Conservation (phyloP, 2,888 invertebrate genomes). For the Thumatha senex region DNA sequence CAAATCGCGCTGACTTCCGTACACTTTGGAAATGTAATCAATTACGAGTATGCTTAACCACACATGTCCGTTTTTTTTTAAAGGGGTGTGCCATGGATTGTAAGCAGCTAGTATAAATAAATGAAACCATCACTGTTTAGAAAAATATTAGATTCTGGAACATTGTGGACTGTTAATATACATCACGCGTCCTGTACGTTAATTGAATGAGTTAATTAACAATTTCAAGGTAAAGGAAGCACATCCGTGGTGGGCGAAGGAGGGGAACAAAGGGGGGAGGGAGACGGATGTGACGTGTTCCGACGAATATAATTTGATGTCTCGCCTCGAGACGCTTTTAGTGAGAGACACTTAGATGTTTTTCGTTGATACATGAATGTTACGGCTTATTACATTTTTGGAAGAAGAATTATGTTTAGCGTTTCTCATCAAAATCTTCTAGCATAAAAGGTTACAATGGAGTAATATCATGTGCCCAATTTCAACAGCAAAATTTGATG, state of each 20-base stretch:
- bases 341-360: background rate
- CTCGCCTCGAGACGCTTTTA: slow-evolving; percentile 16
- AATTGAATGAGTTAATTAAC: slow-evolving; percentile 61
- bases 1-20: no score
- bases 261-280: slow-evolving; percentile 32
- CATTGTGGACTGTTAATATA: slow-evolving; percentile 16
- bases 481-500: background rate
- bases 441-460: no score
- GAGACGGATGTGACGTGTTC: slow-evolving; percentile 50
- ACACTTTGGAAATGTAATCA: no score
- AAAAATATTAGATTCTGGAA: background rate
- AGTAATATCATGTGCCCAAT: no score
- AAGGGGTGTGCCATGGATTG: no score
- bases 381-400: background rate
- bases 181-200: slow-evolving; percentile 36
- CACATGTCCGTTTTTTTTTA: no score
- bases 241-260: slow-evolving; percentile 39
- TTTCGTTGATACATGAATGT: background rate
- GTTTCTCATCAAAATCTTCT: no score
- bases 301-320: slow-evolving; percentile 42
- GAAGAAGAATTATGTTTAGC: background rate
- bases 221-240: slow-evolving; percentile 68
- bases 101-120: no score
- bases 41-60: no score
- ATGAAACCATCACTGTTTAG: background rate